A percentile compares a stretch with the other conserved stretches of the same genome.
Conservation (phyloP, 2,113 vertebrate species). For the Synchiropus splendidus region DNA sequence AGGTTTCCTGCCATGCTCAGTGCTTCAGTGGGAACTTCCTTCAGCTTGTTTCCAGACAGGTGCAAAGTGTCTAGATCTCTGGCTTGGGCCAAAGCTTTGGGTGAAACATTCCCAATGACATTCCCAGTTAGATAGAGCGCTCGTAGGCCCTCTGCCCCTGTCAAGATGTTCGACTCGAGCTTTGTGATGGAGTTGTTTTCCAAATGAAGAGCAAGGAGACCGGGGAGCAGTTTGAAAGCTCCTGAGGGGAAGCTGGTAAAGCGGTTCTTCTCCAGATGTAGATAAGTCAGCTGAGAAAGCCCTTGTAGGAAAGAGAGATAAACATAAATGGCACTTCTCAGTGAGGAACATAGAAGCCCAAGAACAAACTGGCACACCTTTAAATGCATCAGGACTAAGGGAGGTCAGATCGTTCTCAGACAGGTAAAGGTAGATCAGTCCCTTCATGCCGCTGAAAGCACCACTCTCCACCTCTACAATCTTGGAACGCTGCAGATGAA, state of each 20-base stretch:
- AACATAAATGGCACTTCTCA: not conserved
- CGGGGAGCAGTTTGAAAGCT: slow-evolving; percentile 70
- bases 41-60: slow-evolving; percentile 75
- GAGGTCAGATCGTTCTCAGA: slow-evolving; percentile 75
- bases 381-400: slow-evolving; percentile 66
- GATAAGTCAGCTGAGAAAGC: slow-evolving; percentile 73
- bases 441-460: slow-evolving; percentile 74
- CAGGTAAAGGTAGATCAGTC: slow-evolving; percentile 86
- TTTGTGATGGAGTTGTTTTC: slow-evolving; percentile 73
- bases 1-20: slow-evolving; percentile 62
- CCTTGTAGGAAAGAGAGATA: slow-evolving; percentile 33
- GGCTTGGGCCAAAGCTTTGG: slow-evolving; percentile 58
- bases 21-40: slow-evolving; percentile 71
- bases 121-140: slow-evolving; percentile 78
- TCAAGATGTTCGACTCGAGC: slow-evolving; percentile 59
- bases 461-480: slow-evolving; percentile 63
- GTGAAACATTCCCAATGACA: slow-evolving; percentile 49
- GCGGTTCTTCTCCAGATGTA: slow-evolving; percentile 79
- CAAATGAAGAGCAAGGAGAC: slow-evolving; percentile 80
- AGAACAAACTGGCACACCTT: slow-evolving; percentile 48
- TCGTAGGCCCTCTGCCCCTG: slow-evolving; percentile 57
- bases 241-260: slow-evolving; percentile 67
- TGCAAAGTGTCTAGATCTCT: slow-evolving; percentile 76
- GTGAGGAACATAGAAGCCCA: not conserved
- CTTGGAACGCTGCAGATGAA: slow-evolving; percentile 83